Evolutionary conservation across 2,113 vertebrate genomes (phyloP).

Genomic region (Furnarius figulus): DNA sequence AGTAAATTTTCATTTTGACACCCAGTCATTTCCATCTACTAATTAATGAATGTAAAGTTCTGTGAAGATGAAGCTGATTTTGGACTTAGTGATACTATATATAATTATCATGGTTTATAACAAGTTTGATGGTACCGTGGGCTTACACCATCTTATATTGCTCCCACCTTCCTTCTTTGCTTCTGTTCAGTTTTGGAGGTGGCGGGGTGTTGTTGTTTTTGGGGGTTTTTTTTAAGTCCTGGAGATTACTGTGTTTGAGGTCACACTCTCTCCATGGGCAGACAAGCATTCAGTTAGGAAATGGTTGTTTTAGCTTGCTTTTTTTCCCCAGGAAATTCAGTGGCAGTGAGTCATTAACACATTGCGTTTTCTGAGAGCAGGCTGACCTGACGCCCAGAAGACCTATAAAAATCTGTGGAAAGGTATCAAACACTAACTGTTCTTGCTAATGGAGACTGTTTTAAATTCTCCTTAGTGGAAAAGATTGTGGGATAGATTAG

Average conservation of each 20-base stretch:
- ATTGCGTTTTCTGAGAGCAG: not conserved
- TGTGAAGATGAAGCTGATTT: not conserved
- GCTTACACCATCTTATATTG: not conserved
- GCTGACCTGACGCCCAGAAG: slow-evolving; percentile 18
- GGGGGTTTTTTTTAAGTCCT: not conserved
- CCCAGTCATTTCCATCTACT: not conserved
- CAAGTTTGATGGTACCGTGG: not conserved
- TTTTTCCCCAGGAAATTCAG: slow-evolving; percentile 36
- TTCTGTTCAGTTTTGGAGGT: not conserved
- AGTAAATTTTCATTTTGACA: not conserved
- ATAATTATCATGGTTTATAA: not conserved
- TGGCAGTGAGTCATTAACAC: slow-evolving; percentile 46
- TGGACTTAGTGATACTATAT: not conserved
- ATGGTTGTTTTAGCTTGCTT: not conserved
- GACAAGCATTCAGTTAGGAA: slow-evolving; percentile 30
- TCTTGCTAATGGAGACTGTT: not conserved
- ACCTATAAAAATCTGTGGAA: not conserved
- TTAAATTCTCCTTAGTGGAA: not conserved
- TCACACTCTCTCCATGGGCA: not conserved
- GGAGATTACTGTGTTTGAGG: not conserved
- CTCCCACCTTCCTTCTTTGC: not conserved
- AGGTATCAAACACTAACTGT: not conserved
- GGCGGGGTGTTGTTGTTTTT: not conserved
- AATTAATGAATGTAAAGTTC: not conserved
- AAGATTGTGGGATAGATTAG: not conserved